Evolutionary conservation across 2,888 invertebrate genomes (phyloP).

Genomic region (Crioceris asparagi): DNA sequence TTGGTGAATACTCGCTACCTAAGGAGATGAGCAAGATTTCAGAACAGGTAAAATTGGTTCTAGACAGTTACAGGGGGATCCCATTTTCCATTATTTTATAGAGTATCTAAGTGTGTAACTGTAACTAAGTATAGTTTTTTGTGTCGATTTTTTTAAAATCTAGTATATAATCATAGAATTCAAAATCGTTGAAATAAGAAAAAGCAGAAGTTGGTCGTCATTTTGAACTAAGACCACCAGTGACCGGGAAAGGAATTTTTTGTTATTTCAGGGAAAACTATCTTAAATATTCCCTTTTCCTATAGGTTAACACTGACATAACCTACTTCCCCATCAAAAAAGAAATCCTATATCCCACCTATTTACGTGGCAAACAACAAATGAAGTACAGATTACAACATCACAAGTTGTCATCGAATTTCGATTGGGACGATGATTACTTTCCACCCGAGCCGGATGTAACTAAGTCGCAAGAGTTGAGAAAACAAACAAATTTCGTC

Average conservation of each 20-base stretch:
- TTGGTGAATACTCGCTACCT: constrained; percentile 15
- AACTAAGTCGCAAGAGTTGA: constrained; percentile 41
- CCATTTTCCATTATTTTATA: no score
- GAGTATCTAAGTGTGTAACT: no score
- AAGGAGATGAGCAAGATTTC: constrained; percentile 15
- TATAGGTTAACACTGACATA: constrained; percentile 25
- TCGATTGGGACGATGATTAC: background rate
- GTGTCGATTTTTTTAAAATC: no score
- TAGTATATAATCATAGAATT: no score
- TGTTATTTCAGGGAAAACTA: no score
- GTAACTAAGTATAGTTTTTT: no score
- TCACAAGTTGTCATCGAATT: constrained; percentile 10
- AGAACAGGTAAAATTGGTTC: constrained; percentile 16
- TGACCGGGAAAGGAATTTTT: no score
- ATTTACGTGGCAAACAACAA: constrained; percentile 19
- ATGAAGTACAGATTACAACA: constrained; percentile 16
- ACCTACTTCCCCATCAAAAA: constrained; percentile 23
- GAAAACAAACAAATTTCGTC: constrained; percentile 47
- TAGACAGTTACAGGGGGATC: no score
- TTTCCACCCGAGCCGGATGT: constrained; percentile 21
- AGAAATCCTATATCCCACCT: constrained; percentile 24
- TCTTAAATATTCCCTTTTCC: constrained; percentile 5
- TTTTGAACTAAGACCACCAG: no score
- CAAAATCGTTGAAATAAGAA: no score
- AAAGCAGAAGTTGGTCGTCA: background rate